Evolutionary conservation across 1,140 invertebrate species (phyloP), one percentile per base, ranked within the genome.

Genomic region (Bombus superbus): DNA sequence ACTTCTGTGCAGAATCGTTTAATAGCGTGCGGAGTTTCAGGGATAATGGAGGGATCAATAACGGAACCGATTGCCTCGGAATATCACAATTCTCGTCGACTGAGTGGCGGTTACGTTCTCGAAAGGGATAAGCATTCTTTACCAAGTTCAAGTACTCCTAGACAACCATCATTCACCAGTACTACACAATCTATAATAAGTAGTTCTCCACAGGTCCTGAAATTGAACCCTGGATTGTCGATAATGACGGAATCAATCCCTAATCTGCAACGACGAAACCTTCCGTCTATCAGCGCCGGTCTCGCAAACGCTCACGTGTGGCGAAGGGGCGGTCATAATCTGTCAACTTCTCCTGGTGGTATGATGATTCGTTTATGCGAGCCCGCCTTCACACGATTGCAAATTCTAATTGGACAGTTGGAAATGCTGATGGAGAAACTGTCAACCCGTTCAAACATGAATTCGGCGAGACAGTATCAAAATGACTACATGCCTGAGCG

Each of bases 1-100:
- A 97, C 97, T 73, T 97, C 97, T 13, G 97, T 98, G 6, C 97
- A 97, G 88, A 98, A 97, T 92, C 96, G 97, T 64, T 94, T 98
- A 2, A 96, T 97, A 53, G 97, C 97, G 0, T 98, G 97, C 88
- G 97, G 98, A 76, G 95, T 95, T 0, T 93, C 95, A 0, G 95
- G 95, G 40, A 95, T 95, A 59, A 92, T 93, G 78, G 32, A 32
- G 94, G 95, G 71, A 94, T 94, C 94, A 10, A 94, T 94, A 44
- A 91, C 92, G 80, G 95, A 95, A 42, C 91, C 93, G 25, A 86
- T 93, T 3, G 88, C 90, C 1, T 80, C 87, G 1, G 94, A 95
- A 22, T 94, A 91, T 38, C 91, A 83, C 53, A 94, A 92, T 69
- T 86, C 94, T 1, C 91, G 92, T 28, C 91, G 94, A 28, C 44